Evolutionary conservation across 2,797 vertebrate species (phyloP), one percentile per base, ranked within the genome.

Genomic region (Cirrhinus mrigala): DNA sequence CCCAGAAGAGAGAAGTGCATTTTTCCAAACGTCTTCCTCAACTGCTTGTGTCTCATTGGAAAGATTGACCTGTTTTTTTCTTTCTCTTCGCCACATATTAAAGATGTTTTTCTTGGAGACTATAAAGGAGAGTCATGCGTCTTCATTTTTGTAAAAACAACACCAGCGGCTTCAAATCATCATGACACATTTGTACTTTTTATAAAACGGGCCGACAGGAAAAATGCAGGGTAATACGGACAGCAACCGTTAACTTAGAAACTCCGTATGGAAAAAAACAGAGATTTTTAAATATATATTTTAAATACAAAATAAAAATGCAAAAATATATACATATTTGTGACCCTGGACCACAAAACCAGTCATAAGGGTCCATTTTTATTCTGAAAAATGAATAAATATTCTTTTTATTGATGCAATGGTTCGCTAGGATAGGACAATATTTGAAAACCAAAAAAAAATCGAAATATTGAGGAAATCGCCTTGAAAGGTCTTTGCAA

Each of bases 1-100:
- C 16, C 33, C 48, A 60, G 81, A 88, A 20, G 44, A 40, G 77
- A 40, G 68, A 16, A 24, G 44, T 79, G 75, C 69, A 46, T 44
- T 50, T 82, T 58, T 6, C 68, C 68, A 76, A 1, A 82, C 50
- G 24, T 87, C 56, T 77, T 82, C 46, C 64, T 54, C 46, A 33
- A 37, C 62, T 54, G 22, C 71, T 83, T n/a, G 70, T 37, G 79
- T 84, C 69, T 74, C 82, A 27, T 50, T 87, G 85, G 85, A 86
- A 86, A 86, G 79, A 68, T 12, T 64, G 54, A 54, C 46, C 20
- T 14, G 50, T 66, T 85, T 81, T 68, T 54, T 73, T 24, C 60
- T 33, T 46, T 37, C 74, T 56, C 56, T 76, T 76, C 3, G 12
- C 50, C 29, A 8, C 52, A 40, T 68, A 86, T 77, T 24, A 64